Conservation (phyloP, 2,888 invertebrate genomes). For the Corythucha ciliata region DNA sequence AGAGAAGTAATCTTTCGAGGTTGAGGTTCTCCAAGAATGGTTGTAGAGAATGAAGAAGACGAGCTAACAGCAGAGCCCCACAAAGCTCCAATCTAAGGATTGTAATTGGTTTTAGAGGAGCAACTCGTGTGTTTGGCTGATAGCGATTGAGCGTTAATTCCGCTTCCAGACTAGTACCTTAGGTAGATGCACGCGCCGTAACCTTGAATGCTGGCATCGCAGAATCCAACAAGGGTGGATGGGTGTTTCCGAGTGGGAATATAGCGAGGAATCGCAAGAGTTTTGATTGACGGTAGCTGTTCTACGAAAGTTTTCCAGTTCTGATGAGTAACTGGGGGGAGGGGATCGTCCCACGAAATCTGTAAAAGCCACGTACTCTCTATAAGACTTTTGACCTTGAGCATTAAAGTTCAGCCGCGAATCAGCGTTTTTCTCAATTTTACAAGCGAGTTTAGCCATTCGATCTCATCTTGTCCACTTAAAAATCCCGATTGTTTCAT, state of each 20-base stretch:
- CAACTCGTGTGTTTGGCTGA: slow-evolving; percentile 29
- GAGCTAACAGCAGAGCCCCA: slow-evolving; percentile 8
- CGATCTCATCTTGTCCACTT: too few relatives aligned
- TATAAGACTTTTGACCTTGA: slow-evolving; percentile 12
- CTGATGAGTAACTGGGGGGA: not conserved
- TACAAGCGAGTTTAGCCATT: too few relatives aligned
- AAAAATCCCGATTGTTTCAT: too few relatives aligned
- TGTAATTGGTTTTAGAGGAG: slow-evolving; percentile 27
- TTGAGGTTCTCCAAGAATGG: not conserved
- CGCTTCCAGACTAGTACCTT: slow-evolving; percentile 3
- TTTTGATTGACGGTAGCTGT: slow-evolving; percentile 6
- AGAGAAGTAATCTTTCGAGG: not conserved
- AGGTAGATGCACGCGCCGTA: slow-evolving; percentile 19
- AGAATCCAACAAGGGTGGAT: slow-evolving; percentile 15
- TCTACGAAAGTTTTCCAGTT: slow-evolving; percentile 14
- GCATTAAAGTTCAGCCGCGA: too few relatives aligned
- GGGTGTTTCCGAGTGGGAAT: not conserved
- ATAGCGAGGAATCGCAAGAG: slow-evolving; percentile 8
- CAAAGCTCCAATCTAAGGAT: slow-evolving; percentile 15
- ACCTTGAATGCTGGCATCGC: slow-evolving; percentile 18
- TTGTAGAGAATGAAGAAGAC: slow-evolving; percentile 1
- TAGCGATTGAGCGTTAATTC: slow-evolving; percentile 4
- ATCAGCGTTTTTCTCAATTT: too few relatives aligned
- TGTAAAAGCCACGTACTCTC: slow-evolving; percentile 13
- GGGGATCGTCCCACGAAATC: slow-evolving; percentile 13